A percentile compares a stretch with the other conserved stretches of the same genome.
Evolutionary conservation across 1,140 invertebrate species (phyloP).

Genomic region (Drosophila sp.): DNA sequence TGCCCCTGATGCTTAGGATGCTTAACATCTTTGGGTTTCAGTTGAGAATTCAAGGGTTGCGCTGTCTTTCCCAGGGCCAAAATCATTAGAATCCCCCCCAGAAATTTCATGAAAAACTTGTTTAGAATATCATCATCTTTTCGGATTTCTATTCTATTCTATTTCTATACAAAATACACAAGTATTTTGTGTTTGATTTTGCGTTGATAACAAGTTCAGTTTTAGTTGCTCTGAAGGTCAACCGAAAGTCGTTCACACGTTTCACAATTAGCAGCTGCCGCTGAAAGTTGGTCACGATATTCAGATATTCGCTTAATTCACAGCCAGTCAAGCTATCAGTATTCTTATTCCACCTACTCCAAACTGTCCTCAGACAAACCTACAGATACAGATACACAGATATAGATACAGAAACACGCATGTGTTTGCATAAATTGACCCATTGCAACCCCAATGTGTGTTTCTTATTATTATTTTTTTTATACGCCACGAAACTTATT

Average conservation of each 20-base stretch:
- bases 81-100: constrained; percentile 31
- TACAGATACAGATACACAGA: not conserved
- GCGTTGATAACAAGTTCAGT: constrained; percentile 77
- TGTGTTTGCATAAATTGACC: constrained; percentile 51
- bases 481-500: constrained; percentile 25
- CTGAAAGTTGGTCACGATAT: constrained; percentile 34
- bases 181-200: constrained; percentile 53
- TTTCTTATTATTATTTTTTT: constrained; percentile 6
- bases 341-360: not conserved
- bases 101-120: constrained; percentile 59
- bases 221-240: constrained; percentile 60
- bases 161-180: too few relatives aligned
- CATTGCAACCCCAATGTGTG: constrained; percentile 42
- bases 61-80: constrained; percentile 57
- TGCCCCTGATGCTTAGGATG: constrained; percentile 28
- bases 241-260: constrained; percentile 75
- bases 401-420: constrained; percentile 1
- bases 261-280: constrained; percentile 80
- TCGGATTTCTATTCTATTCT: constrained; percentile 34
- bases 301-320: not conserved
- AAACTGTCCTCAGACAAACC: not conserved
- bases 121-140: constrained; percentile 66
- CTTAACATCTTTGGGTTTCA: constrained; percentile 41
- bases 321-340: constrained; percentile 2
- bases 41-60: constrained; percentile 66